A percentile compares a stretch with the other conserved stretches of the same genome.
These are phyloP conservation scores for Sciurus carolinensis DNA, from an alignment of 2,797 vertebrate genomes.

Conservation along the genomic window DNA sequence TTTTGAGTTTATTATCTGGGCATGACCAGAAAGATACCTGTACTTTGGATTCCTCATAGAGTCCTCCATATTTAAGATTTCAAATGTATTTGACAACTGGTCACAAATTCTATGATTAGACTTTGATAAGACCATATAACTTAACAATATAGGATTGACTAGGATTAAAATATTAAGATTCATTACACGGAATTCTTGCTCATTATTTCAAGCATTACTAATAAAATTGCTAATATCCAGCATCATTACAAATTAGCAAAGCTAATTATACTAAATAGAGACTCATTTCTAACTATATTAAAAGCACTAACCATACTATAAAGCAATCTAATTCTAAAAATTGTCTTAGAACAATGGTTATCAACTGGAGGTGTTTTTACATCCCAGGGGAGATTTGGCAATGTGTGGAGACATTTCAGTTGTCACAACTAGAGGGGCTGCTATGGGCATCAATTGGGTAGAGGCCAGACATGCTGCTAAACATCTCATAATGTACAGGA, in stretches of 20 bases:
- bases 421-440: background rate
- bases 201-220: slow-evolving; percentile 56
- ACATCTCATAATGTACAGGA: background rate
- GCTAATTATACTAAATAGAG: slow-evolving; percentile 60
- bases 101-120: background rate
- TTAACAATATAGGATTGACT: slow-evolving; percentile 25
- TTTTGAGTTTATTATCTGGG: background rate
- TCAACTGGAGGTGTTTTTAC: background rate
- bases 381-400: background rate
- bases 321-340: slow-evolving; percentile 65
- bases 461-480: background rate
- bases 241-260: slow-evolving; percentile 64
- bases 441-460: background rate
- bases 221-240: slow-evolving; percentile 58
- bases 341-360: background rate
- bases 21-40: background rate
- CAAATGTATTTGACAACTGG: background rate
- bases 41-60: background rate
- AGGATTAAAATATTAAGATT: slow-evolving; percentile 49
- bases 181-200: slow-evolving; percentile 39
- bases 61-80: background rate
- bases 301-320: slow-evolving; percentile 61
- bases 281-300: slow-evolving; percentile 63
- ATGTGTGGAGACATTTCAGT: background rate
- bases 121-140: slow-evolving; percentile 31